Conservation (phyloP, 2,113 vertebrate genomes). For the Ursus arctos region DNA sequence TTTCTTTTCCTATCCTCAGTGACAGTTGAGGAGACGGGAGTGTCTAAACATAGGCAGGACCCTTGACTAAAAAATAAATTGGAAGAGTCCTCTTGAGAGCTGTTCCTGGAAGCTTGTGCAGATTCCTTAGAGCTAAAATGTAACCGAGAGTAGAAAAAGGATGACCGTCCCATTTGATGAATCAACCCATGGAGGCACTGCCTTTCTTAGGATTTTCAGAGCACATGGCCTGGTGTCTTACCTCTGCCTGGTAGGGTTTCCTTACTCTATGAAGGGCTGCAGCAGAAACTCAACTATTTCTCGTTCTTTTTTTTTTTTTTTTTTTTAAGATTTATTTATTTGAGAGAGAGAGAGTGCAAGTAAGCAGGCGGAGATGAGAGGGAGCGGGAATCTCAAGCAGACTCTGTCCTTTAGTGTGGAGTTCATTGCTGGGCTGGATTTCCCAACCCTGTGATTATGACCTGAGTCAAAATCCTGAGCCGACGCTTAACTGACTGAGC, state of each 20-base stretch:
- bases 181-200: not conserved
- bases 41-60: slow-evolving; percentile 18
- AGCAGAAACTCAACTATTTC: not conserved
- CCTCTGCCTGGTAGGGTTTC: not conserved
- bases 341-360: not conserved
- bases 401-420: not conserved
- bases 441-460: not conserved
- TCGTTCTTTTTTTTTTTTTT: not conserved
- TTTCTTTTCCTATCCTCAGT: slow-evolving; percentile 56
- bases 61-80: not conserved
- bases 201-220: not conserved
- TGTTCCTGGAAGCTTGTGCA: not conserved
- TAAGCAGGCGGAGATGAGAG: too few relatives aligned
- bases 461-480: not conserved
- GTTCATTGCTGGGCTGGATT: not conserved
- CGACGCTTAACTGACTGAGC: not conserved
- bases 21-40: not conserved
- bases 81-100: not conserved
- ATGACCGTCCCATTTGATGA: not conserved
- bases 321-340: not conserved
- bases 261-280: not conserved
- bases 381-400: not conserved
- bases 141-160: not conserved
- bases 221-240: not conserved
- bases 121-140: slow-evolving; percentile 1